These are phyloP conservation scores for Aradophagus sp. DNA, from an alignment of 1,140 invertebrate species.

Conservation along the genomic window DNA sequence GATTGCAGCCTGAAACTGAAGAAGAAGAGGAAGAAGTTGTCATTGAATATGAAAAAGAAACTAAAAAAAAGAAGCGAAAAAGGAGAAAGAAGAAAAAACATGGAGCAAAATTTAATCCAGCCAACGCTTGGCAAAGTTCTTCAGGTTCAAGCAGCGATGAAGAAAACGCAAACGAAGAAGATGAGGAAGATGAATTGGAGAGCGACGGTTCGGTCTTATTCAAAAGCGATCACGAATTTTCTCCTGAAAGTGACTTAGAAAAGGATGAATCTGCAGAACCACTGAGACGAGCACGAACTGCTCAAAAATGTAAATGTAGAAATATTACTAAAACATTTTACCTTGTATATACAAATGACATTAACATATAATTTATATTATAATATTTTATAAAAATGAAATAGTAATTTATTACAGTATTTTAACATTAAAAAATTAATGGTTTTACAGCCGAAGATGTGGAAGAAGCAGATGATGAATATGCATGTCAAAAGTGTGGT, in stretches of 20 bases:
- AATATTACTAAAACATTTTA: no score
- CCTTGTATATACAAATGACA: no score
- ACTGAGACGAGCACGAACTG: constrained; percentile 81
- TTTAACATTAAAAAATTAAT: no score
- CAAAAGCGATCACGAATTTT: constrained; percentile 94
- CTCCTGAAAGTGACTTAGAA: constrained; percentile 83
- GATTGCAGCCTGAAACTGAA: constrained; percentile 62
- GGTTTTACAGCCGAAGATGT: constrained; percentile 69
- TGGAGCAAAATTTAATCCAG: constrained; percentile 76
- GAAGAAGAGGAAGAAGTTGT: constrained; percentile 68
- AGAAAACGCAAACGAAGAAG: constrained; percentile 78
- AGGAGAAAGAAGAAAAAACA: constrained; percentile 78
- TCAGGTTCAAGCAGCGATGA: constrained; percentile 80
- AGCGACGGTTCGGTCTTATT: constrained; percentile 80
- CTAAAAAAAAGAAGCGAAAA: constrained; percentile 75
- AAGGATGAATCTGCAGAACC: constrained; percentile 77
- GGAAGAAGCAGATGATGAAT: constrained; percentile 78
- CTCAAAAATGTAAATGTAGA: constrained; percentile 73
- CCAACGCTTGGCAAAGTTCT: constrained; percentile 81
- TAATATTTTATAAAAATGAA: constrained; percentile 4
- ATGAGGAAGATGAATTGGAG: constrained; percentile 79
- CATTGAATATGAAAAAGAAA: constrained; percentile 70
- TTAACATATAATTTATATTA: neutral
- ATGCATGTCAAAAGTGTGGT: constrained; percentile 88
- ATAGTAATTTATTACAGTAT: no score